phyloP scores from a whole-genome alignment of 1,140 invertebrate species.

The Penaeus vannamei region DNA sequence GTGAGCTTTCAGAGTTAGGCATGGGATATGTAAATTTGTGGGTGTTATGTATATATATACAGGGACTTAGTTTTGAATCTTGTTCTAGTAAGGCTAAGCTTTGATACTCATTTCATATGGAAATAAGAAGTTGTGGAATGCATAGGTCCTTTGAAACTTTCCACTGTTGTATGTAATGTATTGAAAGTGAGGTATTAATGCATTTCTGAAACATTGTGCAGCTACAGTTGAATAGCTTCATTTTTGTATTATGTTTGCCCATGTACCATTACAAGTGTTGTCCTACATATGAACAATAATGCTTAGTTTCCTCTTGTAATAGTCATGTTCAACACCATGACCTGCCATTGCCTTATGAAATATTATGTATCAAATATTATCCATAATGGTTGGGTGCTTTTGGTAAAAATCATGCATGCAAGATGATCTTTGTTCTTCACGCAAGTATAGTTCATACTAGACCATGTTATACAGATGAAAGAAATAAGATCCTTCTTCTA shows the following conservation, averaged over 20 bases:
- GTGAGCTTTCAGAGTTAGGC: constrained; percentile 33
- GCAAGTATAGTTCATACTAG: constrained; percentile 8
- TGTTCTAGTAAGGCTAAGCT: constrained; percentile 41
- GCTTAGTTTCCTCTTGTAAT: constrained; percentile 27
- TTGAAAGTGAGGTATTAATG: constrained; percentile 19
- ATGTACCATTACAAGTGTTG: neutral
- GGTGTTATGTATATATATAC: constrained; percentile 36
- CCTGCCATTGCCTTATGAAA: constrained; percentile 43
- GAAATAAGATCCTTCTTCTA: constrained; percentile 9
- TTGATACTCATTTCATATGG: constrained; percentile 34
- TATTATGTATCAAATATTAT: constrained; percentile 42
- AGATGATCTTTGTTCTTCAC: constrained; percentile 24
- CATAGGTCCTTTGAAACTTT: constrained; percentile 11
- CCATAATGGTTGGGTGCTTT: constrained; percentile 52
- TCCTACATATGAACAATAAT: constrained; percentile 23
- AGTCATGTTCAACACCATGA: constrained; percentile 18
- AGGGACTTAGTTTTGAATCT: constrained; percentile 3
- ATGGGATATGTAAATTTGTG: constrained; percentile 6
- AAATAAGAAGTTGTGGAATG: constrained; percentile 23
- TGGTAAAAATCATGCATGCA: constrained; percentile 38
- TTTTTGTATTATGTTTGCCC: constrained; percentile 35
- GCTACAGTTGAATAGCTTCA: constrained; percentile 38
- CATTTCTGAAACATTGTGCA: constrained; percentile 34
- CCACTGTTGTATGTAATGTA: constrained; percentile 8
- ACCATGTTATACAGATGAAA: constrained; percentile 18